Conservation (phyloP, 2,888 invertebrate species). For the Drosophila demipolita region DNA sequence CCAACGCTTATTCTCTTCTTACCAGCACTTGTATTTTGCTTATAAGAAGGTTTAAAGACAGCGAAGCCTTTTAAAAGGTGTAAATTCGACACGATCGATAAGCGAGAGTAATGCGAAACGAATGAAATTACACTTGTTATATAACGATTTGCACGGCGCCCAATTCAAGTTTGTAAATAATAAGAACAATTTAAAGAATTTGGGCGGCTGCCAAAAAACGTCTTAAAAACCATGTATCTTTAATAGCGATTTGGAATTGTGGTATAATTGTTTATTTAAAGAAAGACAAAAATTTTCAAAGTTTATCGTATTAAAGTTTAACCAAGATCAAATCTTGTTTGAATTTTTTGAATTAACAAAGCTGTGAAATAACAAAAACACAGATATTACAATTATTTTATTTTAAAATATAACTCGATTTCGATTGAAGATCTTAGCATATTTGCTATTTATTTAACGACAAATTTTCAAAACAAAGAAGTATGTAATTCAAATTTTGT, state of each 20-base stretch:
- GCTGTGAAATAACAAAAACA: too few relatives aligned
- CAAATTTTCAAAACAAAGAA: constrained; percentile 38
- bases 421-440: neutral
- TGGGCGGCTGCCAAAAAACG: neutral
- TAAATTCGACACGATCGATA: neutral
- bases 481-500: constrained; percentile 8
- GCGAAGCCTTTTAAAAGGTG: neutral
- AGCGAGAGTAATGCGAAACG: neutral
- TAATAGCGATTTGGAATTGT: constrained; percentile 26
- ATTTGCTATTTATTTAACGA: constrained; percentile 14
- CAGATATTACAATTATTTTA: too few relatives aligned
- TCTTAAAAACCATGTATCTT: neutral
- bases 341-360: neutral
- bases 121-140: neutral
- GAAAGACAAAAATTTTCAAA: constrained; percentile 22
- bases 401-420: neutral
- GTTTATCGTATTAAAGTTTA: constrained; percentile 6
- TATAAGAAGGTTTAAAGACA: neutral
- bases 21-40: neutral
- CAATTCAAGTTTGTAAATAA: neutral
- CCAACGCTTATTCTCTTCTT: neutral
- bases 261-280: constrained; percentile 13
- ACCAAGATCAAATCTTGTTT: neutral
- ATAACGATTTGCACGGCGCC: neutral
- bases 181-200: neutral